Evolutionary conservation across 2,113 vertebrate genomes (phyloP).

Genomic region (Merops nubicus): DNA sequence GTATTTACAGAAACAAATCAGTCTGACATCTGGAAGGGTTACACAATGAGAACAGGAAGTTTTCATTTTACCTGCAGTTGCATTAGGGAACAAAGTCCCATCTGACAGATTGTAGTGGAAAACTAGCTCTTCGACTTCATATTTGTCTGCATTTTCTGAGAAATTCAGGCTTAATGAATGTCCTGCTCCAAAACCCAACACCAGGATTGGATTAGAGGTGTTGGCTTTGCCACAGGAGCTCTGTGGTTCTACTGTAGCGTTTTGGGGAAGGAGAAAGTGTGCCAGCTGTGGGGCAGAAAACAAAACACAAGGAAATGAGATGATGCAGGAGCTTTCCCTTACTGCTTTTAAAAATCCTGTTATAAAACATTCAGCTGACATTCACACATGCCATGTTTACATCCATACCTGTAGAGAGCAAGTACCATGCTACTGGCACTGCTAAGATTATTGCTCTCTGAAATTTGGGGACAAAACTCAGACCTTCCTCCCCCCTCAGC

Average conservation of each 20-base stretch:
- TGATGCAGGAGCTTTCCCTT: neutral
- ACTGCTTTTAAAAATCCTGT: neutral
- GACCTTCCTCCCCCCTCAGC: neutral
- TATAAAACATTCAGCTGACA: neutral
- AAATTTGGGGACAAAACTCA: neutral
- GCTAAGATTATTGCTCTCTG: neutral
- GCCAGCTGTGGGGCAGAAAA: conserved; percentile 65
- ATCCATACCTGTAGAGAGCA: neutral
- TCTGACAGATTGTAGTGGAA: conserved; percentile 89
- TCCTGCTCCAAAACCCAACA: conserved; percentile 77
- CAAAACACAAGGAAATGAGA: neutral
- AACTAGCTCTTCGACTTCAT: conserved; percentile 75
- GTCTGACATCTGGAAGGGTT: neutral
- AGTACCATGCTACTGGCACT: neutral
- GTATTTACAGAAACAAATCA: neutral
- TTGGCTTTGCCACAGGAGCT: conserved; percentile 80
- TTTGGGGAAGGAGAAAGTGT: conserved; percentile 72
- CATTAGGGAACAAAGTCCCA: conserved; percentile 74
- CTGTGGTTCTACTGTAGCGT: conserved; percentile 59
- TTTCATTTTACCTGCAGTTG: conserved; percentile 78
- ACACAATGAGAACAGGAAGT: neutral
- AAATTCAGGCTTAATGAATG: conserved; percentile 82
- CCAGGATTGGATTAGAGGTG: conserved; percentile 57
- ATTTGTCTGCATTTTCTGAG: conserved; percentile 67
- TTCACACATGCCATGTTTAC: neutral